Evolutionary conservation across 35 echinoderm and acorn worm genomes (phyloP).

Genomic region (Acanthaster planci): DNA sequence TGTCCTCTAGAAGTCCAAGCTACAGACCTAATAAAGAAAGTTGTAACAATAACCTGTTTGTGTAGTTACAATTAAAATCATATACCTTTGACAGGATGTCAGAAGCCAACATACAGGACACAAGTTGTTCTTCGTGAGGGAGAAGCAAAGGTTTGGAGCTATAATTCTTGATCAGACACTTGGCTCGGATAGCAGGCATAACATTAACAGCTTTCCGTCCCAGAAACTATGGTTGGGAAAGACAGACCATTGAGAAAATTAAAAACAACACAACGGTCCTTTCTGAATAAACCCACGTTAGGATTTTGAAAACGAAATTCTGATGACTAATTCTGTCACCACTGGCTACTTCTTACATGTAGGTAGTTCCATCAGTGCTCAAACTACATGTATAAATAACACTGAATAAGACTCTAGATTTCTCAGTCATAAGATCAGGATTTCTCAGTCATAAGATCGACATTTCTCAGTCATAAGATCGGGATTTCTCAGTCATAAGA

Average conservation of each 20-base stretch:
- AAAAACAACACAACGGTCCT: background rate
- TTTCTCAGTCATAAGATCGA: no score
- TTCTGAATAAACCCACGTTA: no score
- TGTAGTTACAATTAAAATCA: no score
- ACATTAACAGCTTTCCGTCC: conserved; percentile 6
- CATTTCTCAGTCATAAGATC: background rate
- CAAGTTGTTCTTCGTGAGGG: conserved; percentile 39
- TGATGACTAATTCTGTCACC: no score
- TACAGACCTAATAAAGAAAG: background rate
- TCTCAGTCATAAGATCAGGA: no score
- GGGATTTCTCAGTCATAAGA: background rate
- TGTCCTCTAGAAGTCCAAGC: background rate
- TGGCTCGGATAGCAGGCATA: conserved; percentile 40
- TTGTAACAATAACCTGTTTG: background rate
- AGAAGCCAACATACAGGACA: background rate
- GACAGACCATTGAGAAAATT: background rate
- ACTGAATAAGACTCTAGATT: no score
- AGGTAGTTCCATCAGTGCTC: no score
- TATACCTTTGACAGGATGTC: background rate
- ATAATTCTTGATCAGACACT: conserved; percentile 39
- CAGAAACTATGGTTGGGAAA: conserved; percentile 12
- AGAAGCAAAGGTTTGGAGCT: conserved; percentile 1
- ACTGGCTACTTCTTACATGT: no score
- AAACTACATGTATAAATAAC: no score
- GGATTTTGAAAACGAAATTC: no score